Conservation (phyloP, 2,888 invertebrate genomes). For the Blastobasis lacticolella region DNA sequence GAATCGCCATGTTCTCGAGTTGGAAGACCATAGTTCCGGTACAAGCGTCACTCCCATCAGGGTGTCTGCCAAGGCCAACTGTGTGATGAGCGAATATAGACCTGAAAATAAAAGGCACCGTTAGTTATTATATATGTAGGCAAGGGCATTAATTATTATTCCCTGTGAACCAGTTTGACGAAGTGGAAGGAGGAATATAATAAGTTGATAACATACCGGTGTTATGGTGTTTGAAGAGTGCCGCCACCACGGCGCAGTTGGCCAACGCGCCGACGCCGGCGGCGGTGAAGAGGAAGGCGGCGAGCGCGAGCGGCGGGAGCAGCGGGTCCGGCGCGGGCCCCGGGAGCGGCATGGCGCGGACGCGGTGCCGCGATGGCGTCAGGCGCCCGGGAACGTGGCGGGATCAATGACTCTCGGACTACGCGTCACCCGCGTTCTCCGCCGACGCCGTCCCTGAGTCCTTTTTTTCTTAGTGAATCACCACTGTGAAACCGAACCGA, state of each 20-base stretch:
- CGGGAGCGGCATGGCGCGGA: conserved; percentile 18
- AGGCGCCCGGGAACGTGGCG: conserved; percentile 56
- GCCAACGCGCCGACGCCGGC: conserved; percentile 60
- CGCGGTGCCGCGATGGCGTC: conserved; percentile 31
- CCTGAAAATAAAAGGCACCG: conserved; percentile 54
- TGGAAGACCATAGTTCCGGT: conserved; percentile 70
- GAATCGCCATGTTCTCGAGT: conserved; percentile 67
- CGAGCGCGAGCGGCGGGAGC: conserved; percentile 51
- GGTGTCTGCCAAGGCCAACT: conserved; percentile 69
- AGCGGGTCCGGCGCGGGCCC: conserved; percentile 40
- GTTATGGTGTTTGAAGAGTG: conserved; percentile 56
- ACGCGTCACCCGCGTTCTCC: conserved; percentile 58
- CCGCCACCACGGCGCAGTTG: conserved; percentile 55
- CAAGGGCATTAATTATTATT: too few species aligned
- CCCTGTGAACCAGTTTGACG: too few species aligned
- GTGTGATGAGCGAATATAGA: conserved; percentile 63
- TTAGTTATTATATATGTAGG: too few species aligned
- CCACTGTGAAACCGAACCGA: conserved; percentile 17
- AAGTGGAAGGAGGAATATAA: too few species aligned
- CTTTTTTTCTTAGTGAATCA: conserved; percentile 63
- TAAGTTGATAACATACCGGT: conserved; percentile 44
- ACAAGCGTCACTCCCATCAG: conserved; percentile 55
- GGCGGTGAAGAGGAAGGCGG: conserved; percentile 45
- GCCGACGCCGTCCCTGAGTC: conserved; percentile 26
- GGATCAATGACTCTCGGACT: conserved; percentile 66